A percentile compares a stretch with the other conserved stretches of the same genome.
These are phyloP conservation scores for Megaceryle maxima DNA, from an alignment of 2,113 vertebrate species.

Conservation along the genomic window DNA sequence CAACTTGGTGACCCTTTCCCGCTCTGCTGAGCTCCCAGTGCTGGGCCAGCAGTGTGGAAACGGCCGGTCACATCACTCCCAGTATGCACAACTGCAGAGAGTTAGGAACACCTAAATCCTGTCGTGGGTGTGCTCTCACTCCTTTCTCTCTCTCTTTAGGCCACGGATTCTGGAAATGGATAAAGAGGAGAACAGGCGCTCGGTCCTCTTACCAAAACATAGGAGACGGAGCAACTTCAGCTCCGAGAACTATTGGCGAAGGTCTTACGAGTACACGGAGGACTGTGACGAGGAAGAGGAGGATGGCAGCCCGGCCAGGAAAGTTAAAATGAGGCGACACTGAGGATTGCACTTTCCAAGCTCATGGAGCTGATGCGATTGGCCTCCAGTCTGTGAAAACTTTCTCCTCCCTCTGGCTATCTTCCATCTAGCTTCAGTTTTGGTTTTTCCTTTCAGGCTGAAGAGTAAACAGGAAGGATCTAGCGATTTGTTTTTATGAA, in stretches of 20 bases:
- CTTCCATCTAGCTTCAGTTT: slow-evolving; percentile 69
- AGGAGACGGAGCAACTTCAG: slow-evolving; percentile 82
- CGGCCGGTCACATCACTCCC: fast-evolving
- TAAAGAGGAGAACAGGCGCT: slow-evolving; percentile 94
- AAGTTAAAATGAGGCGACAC: slow-evolving; percentile 97
- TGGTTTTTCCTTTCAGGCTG: slow-evolving; percentile 69
- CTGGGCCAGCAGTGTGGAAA: neutral
- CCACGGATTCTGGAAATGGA: slow-evolving; percentile 98
- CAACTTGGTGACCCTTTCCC: neutral
- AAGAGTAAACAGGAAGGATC: slow-evolving; percentile 71
- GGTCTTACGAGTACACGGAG: slow-evolving; percentile 78
- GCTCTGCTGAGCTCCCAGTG: neutral
- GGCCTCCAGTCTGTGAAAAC: slow-evolving; percentile 64
- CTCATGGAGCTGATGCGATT: slow-evolving; percentile 44
- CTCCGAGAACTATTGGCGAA: slow-evolving; percentile 91
- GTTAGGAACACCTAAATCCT: neutral
- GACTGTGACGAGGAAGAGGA: slow-evolving; percentile 75
- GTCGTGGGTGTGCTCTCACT: fast-evolving
- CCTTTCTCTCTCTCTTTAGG: slow-evolving; percentile 61
- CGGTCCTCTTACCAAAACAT: slow-evolving; percentile 82
- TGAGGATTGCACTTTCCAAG: slow-evolving; percentile 72
- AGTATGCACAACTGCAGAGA: neutral
- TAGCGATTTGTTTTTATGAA: slow-evolving; percentile 57
- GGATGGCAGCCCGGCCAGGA: slow-evolving; percentile 82
- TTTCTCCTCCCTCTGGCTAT: slow-evolving; percentile 62